Evolutionary conservation across 2,888 invertebrate species (phyloP).

Genomic region (Arrhopalites spinosus): DNA sequence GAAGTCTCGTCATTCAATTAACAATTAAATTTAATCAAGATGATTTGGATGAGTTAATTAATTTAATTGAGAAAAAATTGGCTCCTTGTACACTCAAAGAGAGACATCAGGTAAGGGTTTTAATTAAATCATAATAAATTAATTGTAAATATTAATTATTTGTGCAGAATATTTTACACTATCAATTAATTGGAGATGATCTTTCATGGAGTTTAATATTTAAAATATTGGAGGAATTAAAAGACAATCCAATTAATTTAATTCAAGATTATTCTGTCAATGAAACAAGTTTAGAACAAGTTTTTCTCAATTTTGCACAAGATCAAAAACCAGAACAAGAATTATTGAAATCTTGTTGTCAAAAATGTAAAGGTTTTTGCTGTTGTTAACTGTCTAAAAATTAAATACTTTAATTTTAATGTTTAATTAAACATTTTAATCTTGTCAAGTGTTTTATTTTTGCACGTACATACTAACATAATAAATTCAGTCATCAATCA

Average conservation of each 20-base stretch:
- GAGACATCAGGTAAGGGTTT: constrained; percentile 29
- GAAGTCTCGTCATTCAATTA: constrained; percentile 34
- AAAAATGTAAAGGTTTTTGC: too few relatives aligned
- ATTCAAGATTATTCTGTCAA: constrained; percentile 61
- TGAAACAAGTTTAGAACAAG: constrained; percentile 61
- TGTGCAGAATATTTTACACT: neutral
- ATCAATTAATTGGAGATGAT: constrained; percentile 56
- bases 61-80: neutral
- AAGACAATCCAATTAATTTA: constrained; percentile 50
- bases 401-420: too few relatives aligned
- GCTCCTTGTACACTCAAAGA: neutral
- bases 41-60: neutral
- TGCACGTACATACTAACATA: too few relatives aligned
- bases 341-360: too few relatives aligned
- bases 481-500: too few relatives aligned
- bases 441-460: neutral
- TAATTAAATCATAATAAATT: too few relatives aligned
- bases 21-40: neutral
- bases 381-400: neutral
- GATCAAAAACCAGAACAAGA: neutral
- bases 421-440: neutral
- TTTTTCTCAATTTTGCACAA: constrained; percentile 61
- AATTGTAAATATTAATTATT: too few relatives aligned
- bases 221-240: constrained; percentile 60
- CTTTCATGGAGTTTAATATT: constrained; percentile 60